Percentiles rank a stretch among this genome's conserved stretches.
Conservation (phyloP, 2,797 vertebrate genomes). For the Hoplostethus mediterraneus region DNA sequence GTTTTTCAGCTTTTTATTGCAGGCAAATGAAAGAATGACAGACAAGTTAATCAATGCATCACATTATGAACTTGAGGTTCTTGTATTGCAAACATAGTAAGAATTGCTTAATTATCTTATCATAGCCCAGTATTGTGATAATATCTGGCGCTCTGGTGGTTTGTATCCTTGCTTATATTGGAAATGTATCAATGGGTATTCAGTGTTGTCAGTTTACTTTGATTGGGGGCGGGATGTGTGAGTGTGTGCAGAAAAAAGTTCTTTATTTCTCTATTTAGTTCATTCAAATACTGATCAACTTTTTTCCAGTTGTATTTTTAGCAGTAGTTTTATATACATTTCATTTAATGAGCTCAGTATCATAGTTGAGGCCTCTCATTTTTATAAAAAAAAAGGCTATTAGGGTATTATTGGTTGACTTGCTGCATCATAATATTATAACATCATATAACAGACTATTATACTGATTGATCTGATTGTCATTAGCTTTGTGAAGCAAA, state of each 20-base stretch:
- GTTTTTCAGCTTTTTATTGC: too few species aligned
- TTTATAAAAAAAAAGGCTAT: constrained; percentile 49
- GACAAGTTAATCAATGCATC: constrained; percentile 30
- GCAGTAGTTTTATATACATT: constrained; percentile 18
- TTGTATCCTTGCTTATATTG: constrained; percentile 12
- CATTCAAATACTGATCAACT: constrained; percentile 3
- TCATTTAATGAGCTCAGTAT: constrained; percentile 5
- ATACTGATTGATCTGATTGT: constrained; percentile 50
- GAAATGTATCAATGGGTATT: constrained; percentile 34
- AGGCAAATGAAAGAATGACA: background rate
- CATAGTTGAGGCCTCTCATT: constrained; percentile 50
- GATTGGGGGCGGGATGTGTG: constrained; percentile 25
- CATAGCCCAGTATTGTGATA: too few species aligned
- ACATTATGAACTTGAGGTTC: constrained; percentile 44
- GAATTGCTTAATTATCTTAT: constrained; percentile 6
- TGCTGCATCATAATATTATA: constrained; percentile 29
- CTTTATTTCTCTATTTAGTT: background rate
- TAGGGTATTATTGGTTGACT: constrained; percentile 28
- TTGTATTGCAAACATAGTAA: background rate
- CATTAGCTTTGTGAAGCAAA: constrained; percentile 48
- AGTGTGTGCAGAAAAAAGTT: constrained; percentile 1
- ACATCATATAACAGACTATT: too few species aligned
- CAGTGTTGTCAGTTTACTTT: constrained; percentile 45
- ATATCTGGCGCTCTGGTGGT: constrained; percentile 12
- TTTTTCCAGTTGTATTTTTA: background rate